Conservation (phyloP, 2,888 invertebrate genomes). For the Noctua comes region DNA sequence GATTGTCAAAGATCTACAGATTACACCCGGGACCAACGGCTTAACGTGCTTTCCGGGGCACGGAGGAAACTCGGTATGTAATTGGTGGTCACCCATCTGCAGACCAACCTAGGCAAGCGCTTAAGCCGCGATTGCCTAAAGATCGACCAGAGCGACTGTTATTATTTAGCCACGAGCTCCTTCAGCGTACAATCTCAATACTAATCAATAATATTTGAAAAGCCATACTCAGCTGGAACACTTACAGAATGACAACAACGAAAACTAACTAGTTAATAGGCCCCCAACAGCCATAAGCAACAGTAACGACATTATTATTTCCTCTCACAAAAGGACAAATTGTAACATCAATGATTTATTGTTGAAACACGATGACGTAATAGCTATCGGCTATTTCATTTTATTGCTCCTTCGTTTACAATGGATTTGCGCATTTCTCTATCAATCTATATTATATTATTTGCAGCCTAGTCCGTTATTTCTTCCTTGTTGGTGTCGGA, state of each 20-base stretch:
- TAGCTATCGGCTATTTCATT: slow-evolving; percentile 58
- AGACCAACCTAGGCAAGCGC: too few relatives aligned
- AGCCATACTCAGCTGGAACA: background rate
- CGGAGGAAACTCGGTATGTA: too few relatives aligned
- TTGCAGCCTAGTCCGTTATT: background rate
- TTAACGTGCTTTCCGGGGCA: too few relatives aligned
- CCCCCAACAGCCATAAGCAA: slow-evolving; percentile 30
- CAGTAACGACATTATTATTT: slow-evolving; percentile 50
- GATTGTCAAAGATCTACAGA: too few relatives aligned
- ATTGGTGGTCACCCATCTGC: too few relatives aligned
- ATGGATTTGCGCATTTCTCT: slow-evolving; percentile 50
- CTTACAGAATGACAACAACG: slow-evolving; percentile 31
- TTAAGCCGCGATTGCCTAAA: too few relatives aligned
- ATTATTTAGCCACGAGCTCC: too few relatives aligned
- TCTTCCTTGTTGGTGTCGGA: background rate
- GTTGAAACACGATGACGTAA: slow-evolving; percentile 58
- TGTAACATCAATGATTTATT: slow-evolving; percentile 58
- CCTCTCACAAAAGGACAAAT: slow-evolving; percentile 51
- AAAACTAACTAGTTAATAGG: slow-evolving; percentile 46
- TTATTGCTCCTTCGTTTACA: slow-evolving; percentile 44
- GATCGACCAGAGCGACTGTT: too few relatives aligned
- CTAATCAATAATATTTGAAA: slow-evolving; percentile 18
- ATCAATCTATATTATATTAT: slow-evolving; percentile 37
- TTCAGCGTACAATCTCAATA: background rate
- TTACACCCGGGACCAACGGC: too few relatives aligned